Evolutionary conservation across 2,888 invertebrate genomes (phyloP).

Genomic region (Geotrupes spiniger): DNA sequence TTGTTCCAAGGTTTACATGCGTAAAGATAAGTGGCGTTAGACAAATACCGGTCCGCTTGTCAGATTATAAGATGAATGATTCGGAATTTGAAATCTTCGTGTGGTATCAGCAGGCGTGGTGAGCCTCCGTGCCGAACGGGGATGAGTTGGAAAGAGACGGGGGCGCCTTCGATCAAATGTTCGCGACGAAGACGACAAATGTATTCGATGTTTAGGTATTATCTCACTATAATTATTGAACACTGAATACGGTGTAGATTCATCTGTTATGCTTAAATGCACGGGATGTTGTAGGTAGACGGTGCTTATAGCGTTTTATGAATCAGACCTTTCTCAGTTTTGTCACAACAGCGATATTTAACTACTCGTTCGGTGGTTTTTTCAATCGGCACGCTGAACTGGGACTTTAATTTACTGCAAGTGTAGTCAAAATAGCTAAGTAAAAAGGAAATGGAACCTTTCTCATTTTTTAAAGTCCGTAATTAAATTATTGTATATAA

Average conservation of each 20-base stretch:
- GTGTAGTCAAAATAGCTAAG: too few relatives aligned
- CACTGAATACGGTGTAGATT: slow-evolving; percentile 23
- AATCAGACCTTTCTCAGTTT: background rate
- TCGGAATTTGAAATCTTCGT: slow-evolving; percentile 48
- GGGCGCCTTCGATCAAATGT: slow-evolving; percentile 11
- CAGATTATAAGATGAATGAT: slow-evolving; percentile 58
- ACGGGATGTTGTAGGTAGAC: slow-evolving; percentile 23
- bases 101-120: slow-evolving; percentile 34
- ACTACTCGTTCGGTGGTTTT: too few relatives aligned
- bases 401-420: too few relatives aligned
- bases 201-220: slow-evolving; percentile 22
- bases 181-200: slow-evolving; percentile 16
- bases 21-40: slow-evolving; percentile 28
- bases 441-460: too few relatives aligned
- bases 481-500: too few relatives aligned
- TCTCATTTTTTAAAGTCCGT: too few relatives aligned
- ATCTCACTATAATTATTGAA: slow-evolving; percentile 32
- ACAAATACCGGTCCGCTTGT: slow-evolving; percentile 48
- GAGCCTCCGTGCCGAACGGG: slow-evolving; percentile 23
- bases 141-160: slow-evolving; percentile 18
- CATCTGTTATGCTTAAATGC: slow-evolving; percentile 29
- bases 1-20: slow-evolving; percentile 27
- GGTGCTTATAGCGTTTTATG: slow-evolving; percentile 1
- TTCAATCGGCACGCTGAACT: too few relatives aligned
- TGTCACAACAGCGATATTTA: slow-evolving; percentile 2